phyloP scores from a whole-genome alignment of 2,888 invertebrate species.

The Mellilla xanthometata region DNA sequence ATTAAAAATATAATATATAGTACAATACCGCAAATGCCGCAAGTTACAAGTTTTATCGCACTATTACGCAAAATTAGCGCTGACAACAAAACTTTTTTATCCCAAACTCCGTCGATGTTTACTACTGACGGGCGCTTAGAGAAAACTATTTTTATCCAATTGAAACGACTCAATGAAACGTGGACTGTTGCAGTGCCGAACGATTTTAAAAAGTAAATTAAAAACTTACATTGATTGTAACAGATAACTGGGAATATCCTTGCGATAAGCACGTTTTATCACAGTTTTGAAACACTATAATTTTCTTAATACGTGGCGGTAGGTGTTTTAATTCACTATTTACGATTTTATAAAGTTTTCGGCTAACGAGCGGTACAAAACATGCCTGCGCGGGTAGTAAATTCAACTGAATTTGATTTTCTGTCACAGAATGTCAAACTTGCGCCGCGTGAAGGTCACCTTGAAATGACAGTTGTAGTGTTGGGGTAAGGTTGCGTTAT shows the following conservation, averaged over 20 bases:
- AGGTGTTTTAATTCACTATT: conserved; percentile 41
- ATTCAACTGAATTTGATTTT: conserved; percentile 63
- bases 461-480: conserved; percentile 59
- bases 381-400: conserved; percentile 74
- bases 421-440: conserved; percentile 69
- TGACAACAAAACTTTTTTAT: neutral
- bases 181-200: conserved; percentile 27
- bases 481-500: conserved; percentile 5
- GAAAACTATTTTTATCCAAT: conserved; percentile 34
- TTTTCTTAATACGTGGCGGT: conserved; percentile 53
- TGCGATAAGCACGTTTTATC: conserved; percentile 23
- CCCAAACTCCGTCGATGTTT: conserved; percentile 16
- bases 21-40: too few species aligned
- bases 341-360: conserved; percentile 46
- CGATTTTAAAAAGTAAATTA: conserved; percentile 38
- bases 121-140: conserved; percentile 18
- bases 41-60: too few species aligned
- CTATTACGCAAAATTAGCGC: too few species aligned
- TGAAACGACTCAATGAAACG: conserved; percentile 33
- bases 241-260: conserved; percentile 30
- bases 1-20: too few species aligned
- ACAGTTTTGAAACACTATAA: conserved; percentile 61
- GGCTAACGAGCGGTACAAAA: conserved; percentile 46
- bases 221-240: conserved; percentile 51
- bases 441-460: conserved; percentile 68